Evolutionary conservation across 2,888 invertebrate genomes (phyloP).

Genomic region (Erebia epiphron): DNA sequence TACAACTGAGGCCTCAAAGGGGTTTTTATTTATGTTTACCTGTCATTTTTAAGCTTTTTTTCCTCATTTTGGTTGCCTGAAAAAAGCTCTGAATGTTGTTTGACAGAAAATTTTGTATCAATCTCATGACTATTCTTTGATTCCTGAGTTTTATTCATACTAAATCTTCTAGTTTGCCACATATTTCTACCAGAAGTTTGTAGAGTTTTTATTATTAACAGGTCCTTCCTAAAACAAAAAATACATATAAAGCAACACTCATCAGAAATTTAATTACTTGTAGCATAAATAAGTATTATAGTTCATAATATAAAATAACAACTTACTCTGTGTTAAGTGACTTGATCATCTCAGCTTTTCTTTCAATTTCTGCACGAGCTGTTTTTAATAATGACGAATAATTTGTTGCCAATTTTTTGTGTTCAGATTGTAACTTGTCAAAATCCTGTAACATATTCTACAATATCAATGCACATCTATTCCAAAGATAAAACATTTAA

Average conservation of each 20-base stretch:
- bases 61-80: background rate
- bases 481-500: constrained; percentile 39
- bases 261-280: no score
- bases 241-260: background rate
- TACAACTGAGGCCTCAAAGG: no score
- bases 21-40: background rate
- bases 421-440: constrained; percentile 61
- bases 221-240: constrained; percentile 64
- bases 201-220: constrained; percentile 55
- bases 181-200: constrained; percentile 49
- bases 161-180: constrained; percentile 18
- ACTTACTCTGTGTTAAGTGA: constrained; percentile 70
- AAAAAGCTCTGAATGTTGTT: background rate
- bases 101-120: constrained; percentile 14
- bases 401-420: constrained; percentile 62
- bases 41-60: constrained; percentile 33
- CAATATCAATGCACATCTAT: constrained; percentile 72
- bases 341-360: constrained; percentile 66
- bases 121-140: constrained; percentile 15
- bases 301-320: constrained; percentile 6
- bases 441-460: constrained; percentile 78
- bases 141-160: constrained; percentile 11
- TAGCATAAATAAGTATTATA: no score
- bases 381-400: constrained; percentile 72
- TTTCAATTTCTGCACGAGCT: constrained; percentile 68